These are phyloP conservation scores for Parauchenoglanis punctatus DNA, from an alignment of 2,797 vertebrate species.

Conservation along the genomic window DNA sequence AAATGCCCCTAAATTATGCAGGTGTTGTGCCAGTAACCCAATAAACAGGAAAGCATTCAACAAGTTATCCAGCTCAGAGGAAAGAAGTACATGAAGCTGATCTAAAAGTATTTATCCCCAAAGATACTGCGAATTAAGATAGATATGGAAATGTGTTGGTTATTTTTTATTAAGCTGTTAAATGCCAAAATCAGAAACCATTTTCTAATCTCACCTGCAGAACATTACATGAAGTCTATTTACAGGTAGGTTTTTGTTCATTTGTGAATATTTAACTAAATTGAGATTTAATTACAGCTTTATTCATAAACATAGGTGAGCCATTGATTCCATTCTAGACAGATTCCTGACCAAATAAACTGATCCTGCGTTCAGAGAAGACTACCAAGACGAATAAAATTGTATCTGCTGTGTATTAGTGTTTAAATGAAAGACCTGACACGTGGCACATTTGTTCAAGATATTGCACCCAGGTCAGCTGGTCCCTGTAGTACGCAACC, in stretches of 20 bases:
- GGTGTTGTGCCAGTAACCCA: background rate
- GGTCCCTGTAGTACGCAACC: background rate
- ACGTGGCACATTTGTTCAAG: background rate
- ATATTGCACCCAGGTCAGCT: background rate
- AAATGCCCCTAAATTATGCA: background rate
- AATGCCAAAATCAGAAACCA: background rate
- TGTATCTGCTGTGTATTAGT: background rate
- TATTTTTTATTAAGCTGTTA: background rate
- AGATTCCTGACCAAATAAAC: background rate
- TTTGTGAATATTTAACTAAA: background rate
- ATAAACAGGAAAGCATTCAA: background rate
- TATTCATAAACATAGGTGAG: background rate
- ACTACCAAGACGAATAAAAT: background rate
- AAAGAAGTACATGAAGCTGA: background rate
- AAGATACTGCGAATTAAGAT: background rate
- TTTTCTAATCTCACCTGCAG: background rate
- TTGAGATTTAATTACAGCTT: background rate
- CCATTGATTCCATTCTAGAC: background rate
- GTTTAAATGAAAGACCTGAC: background rate
- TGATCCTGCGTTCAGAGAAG: background rate
- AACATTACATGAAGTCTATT: background rate
- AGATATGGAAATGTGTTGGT: background rate
- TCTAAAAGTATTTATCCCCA: background rate
- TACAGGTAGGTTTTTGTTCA: background rate
- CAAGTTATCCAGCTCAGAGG: background rate